phyloP scores from a whole-genome alignment of 2,113 vertebrate species.

The Lepidothrix coronata region DNA sequence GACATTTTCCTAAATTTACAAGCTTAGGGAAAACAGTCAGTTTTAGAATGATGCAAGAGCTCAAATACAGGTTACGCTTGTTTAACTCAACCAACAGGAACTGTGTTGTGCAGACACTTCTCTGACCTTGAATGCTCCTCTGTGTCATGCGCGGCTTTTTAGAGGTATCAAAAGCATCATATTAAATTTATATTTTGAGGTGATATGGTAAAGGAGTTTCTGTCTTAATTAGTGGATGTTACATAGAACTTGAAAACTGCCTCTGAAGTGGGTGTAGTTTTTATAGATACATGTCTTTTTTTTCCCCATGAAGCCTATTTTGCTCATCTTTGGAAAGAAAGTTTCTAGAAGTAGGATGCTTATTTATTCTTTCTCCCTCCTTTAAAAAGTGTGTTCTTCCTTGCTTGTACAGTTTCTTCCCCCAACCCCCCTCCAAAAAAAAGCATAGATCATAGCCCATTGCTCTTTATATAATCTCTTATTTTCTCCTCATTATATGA shows the following conservation, averaged over 20 bases:
- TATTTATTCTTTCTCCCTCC: neutral
- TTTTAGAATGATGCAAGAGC: neutral
- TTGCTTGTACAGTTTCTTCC: neutral
- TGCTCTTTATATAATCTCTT: neutral
- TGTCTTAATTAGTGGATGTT: neutral
- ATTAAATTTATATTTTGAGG: neutral
- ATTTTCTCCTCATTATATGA: neutral
- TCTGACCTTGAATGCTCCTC: neutral
- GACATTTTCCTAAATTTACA: neutral
- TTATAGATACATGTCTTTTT: neutral
- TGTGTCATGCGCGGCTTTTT: neutral
- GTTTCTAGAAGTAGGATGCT: neutral
- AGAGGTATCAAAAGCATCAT: neutral
- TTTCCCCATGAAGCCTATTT: accelerated
- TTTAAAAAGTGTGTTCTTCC: neutral
- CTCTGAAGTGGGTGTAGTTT: neutral
- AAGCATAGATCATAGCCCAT: neutral
- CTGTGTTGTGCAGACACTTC: neutral
- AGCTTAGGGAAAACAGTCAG: neutral
- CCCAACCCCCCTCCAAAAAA: accelerated
- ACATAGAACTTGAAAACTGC: neutral
- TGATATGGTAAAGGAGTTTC: neutral
- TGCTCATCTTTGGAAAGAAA: neutral
- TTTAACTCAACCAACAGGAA: neutral
- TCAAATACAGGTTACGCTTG: neutral